phyloP scores from a whole-genome alignment of 2,888 invertebrate species.

The Idaea straminata region DNA sequence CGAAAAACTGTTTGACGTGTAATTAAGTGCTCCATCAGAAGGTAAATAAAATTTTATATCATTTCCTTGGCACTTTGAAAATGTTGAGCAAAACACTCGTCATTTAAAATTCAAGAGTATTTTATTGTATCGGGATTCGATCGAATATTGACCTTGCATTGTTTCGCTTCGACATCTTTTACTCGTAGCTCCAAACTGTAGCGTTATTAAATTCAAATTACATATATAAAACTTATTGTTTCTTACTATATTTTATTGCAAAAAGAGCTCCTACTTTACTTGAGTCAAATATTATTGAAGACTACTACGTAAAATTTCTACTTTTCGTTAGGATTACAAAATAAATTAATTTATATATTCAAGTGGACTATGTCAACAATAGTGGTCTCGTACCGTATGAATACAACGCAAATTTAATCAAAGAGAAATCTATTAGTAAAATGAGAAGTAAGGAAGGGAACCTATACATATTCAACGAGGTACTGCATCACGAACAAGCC shows the following conservation, averaged over 20 bases:
- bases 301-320: background rate
- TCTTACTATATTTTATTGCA: background rate
- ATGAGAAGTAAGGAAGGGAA: slow-evolving; percentile 80
- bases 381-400: slow-evolving; percentile 67
- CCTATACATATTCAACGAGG: slow-evolving; percentile 80
- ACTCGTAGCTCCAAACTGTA: slow-evolving; percentile 16
- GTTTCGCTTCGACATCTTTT: slow-evolving; percentile 24
- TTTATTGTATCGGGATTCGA: slow-evolving; percentile 19
- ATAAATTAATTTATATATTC: slow-evolving; percentile 46
- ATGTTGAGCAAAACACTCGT: background rate
- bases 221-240: background rate
- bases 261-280: background rate
- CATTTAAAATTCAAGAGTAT: slow-evolving; percentile 4
- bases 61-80: slow-evolving; percentile 3
- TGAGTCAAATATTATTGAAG: background rate
- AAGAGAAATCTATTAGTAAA: slow-evolving; percentile 81
- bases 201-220: slow-evolving; percentile 18
- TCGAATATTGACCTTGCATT: slow-evolving; percentile 32
- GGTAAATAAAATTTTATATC: slow-evolving; percentile 1
- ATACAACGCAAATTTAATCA: slow-evolving; percentile 81
- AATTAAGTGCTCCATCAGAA: slow-evolving; percentile 21
- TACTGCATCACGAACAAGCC: slow-evolving; percentile 78
- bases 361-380: slow-evolving; percentile 66
- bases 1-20: slow-evolving; percentile 32
- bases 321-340: background rate